Percentiles rank a stretch among this genome's conserved stretches.
These are phyloP conservation scores for Sisyra terminalis DNA, from an alignment of 2,888 invertebrate genomes.

Conservation along the genomic window DNA sequence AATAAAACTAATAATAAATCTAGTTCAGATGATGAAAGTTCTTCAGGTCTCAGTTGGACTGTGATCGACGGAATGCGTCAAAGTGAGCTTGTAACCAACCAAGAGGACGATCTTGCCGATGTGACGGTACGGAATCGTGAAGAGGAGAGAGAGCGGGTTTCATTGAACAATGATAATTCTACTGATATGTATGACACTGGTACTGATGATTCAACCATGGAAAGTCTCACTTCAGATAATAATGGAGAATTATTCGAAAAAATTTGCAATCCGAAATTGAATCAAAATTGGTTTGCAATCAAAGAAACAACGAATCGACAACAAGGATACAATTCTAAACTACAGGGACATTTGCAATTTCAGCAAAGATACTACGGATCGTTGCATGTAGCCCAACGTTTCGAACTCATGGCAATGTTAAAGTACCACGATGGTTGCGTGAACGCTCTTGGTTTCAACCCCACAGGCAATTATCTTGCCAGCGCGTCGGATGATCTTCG, in stretches of 20 bases:
- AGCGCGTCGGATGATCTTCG: constrained; percentile 85
- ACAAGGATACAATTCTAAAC: constrained; percentile 34
- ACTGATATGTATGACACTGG: no score
- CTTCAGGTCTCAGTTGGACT: not conserved
- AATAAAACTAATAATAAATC: no score
- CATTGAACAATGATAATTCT: not conserved
- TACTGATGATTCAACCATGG: constrained; percentile 2
- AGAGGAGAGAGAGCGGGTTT: not conserved
- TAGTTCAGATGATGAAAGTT: no score
- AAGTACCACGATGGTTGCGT: constrained; percentile 79
- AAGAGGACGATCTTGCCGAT: no score
- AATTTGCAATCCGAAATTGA: constrained; percentile 27
- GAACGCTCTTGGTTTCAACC: constrained; percentile 82
- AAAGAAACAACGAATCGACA: constrained; percentile 49
- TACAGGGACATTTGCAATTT: constrained; percentile 30
- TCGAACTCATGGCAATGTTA: constrained; percentile 61
- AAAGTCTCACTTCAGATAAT: not conserved
- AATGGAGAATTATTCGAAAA: constrained; percentile 1
- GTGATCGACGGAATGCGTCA: not conserved
- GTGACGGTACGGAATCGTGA: no score
- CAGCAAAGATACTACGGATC: constrained; percentile 63
- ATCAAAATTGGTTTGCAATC: constrained; percentile 48
- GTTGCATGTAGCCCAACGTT: constrained; percentile 62
- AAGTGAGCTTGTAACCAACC: not conserved
- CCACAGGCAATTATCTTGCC: constrained; percentile 54